These are phyloP conservation scores for Chaetura pelagica DNA, from an alignment of 2,113 vertebrate genomes.

Conservation along the genomic window DNA sequence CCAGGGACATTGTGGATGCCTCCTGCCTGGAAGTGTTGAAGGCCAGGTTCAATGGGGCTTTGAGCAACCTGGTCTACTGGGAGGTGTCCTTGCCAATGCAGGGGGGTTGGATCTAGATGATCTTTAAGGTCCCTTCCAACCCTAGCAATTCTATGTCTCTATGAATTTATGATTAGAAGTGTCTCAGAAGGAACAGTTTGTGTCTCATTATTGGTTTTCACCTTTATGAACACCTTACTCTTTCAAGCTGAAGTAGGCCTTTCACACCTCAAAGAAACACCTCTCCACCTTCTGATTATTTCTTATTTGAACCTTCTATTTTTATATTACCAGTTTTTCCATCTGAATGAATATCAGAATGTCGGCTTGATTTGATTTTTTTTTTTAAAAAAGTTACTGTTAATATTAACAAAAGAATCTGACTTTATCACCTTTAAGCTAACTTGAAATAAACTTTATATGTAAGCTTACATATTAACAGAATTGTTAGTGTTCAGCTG, in stretches of 20 bases:
- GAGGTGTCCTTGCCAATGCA: no score
- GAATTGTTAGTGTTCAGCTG: background rate
- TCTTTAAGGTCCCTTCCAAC: no score
- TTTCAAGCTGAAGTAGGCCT: background rate
- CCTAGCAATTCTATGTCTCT: no score
- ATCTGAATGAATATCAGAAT: constrained; percentile 23
- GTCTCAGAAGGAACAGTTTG: constrained; percentile 16
- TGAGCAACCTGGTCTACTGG: no score
- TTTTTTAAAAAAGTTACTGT: constrained; percentile 11
- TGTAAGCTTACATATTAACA: background rate
- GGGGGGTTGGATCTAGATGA: no score
- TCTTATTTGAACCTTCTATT: constrained; percentile 13
- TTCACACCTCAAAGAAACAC: background rate
- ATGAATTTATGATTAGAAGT: background rate
- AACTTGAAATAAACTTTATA: background rate
- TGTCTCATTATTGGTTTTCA: background rate
- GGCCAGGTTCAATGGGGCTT: no score
- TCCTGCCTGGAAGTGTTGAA: no score
- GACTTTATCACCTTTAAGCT: background rate
- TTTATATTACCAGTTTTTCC: background rate
- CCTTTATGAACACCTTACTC: constrained; percentile 7
- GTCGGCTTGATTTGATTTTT: constrained; percentile 9
- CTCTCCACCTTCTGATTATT: constrained; percentile 27
- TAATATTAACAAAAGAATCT: constrained; percentile 4
- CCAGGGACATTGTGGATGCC: no score